These are phyloP conservation scores for Loriculus beryllinus DNA, from an alignment of 2,797 vertebrate species.

Conservation along the genomic window DNA sequence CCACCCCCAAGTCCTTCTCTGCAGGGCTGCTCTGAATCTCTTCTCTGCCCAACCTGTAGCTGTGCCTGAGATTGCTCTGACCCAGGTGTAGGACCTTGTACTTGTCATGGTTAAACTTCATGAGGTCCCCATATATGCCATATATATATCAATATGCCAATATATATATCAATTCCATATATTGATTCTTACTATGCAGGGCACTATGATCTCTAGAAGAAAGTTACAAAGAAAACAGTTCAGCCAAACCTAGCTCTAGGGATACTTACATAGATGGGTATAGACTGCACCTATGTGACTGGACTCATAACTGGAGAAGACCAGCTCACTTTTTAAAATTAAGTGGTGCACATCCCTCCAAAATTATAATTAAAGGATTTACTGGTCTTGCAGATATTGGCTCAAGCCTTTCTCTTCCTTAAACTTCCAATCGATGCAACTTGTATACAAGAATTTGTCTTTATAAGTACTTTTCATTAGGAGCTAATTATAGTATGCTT, in stretches of 20 bases:
- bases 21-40: too few relatives aligned
- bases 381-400: background rate
- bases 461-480: slow-evolving; percentile 7
- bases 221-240: background rate
- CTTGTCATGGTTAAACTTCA: too few relatives aligned
- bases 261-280: background rate
- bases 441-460: slow-evolving; percentile 30
- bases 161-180: background rate
- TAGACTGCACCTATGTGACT: background rate
- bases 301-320: background rate
- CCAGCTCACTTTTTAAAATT: background rate
- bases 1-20: too few relatives aligned
- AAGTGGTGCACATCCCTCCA: background rate
- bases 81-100: too few relatives aligned
- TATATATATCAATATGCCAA: too few relatives aligned
- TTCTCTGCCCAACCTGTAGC: too few relatives aligned
- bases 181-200: background rate
- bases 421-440: background rate
- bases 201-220: background rate
- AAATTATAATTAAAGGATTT: background rate
- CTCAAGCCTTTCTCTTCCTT: background rate
- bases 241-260: background rate
- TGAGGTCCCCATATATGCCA: too few relatives aligned
- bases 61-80: too few relatives aligned
- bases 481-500: background rate